These are phyloP conservation scores for Sciaenops ocellatus DNA, from an alignment of 2,797 vertebrate species.

Conservation along the genomic window DNA sequence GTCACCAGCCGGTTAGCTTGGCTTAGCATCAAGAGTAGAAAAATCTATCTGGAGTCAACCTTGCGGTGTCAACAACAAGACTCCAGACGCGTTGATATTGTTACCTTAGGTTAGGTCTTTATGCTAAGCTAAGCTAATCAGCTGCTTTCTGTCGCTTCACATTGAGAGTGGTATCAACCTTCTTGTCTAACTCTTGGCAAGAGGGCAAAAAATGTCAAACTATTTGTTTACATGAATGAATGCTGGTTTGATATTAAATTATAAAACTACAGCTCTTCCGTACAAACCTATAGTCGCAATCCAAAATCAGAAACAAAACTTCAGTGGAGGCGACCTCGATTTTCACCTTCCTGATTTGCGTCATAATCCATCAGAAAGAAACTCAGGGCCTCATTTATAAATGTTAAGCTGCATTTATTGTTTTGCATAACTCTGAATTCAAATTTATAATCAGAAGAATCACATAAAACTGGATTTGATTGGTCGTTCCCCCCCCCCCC, in stretches of 20 bases:
- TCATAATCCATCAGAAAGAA: neutral
- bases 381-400: slow-evolving; percentile 45
- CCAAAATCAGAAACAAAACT: neutral
- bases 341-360: neutral
- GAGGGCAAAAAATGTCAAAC: neutral
- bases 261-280: neutral
- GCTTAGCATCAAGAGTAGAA: too few relatives aligned
- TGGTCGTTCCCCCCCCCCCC: neutral
- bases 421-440: slow-evolving; percentile 18
- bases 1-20: too few relatives aligned
- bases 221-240: slow-evolving; percentile 11
- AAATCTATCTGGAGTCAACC: too few relatives aligned
- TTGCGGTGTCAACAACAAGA: too few relatives aligned
- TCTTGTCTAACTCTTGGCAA: neutral
- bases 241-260: slow-evolving; percentile 32
- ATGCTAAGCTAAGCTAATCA: neutral
- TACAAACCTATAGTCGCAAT: neutral
- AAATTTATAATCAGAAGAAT: slow-evolving; percentile 12
- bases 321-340: neutral
- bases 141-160: neutral
- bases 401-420: neutral
- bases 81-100: too few relatives aligned
- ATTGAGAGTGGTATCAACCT: neutral
- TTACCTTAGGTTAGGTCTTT: neutral
- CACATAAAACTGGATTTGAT: neutral